Evolutionary conservation across 2,888 invertebrate genomes (phyloP).

Genomic region (Ophion costatus): DNA sequence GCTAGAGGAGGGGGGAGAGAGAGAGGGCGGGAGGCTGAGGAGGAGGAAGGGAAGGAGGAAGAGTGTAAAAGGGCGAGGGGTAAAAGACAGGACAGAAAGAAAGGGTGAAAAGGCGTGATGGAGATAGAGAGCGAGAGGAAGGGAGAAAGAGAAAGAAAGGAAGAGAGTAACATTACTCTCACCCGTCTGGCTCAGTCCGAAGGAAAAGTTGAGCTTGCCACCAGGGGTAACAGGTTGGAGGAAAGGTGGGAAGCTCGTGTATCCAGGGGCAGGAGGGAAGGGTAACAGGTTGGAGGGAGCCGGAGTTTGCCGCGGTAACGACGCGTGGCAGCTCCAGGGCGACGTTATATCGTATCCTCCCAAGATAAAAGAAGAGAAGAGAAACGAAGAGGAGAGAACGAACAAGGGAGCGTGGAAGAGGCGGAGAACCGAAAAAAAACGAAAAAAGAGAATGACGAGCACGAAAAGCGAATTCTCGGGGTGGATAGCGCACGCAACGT

Average conservation of each 20-base stretch:
- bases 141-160: slow-evolving; percentile 10
- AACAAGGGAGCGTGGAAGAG: neutral
- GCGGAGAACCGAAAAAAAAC: neutral
- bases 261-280: slow-evolving; percentile 12
- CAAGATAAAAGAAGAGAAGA: neutral
- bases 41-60: neutral
- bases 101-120: too few relatives aligned
- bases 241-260: neutral
- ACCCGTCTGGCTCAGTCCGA: slow-evolving; percentile 48
- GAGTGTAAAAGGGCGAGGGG: too few relatives aligned
- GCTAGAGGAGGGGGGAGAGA: neutral
- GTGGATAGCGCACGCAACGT: slow-evolving; percentile 34
- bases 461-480: slow-evolving; percentile 9
- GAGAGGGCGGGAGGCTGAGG: slow-evolving; percentile 4
- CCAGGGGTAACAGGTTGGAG: slow-evolving; percentile 60
- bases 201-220: slow-evolving; percentile 57
- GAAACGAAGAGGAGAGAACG: slow-evolving; percentile 6
- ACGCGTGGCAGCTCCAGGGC: slow-evolving; percentile 55
- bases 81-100: too few relatives aligned
- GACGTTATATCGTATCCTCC: slow-evolving; percentile 35
- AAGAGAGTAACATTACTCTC: slow-evolving; percentile 53
- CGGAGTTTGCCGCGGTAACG: slow-evolving; percentile 57
- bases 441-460: neutral
- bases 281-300: slow-evolving; percentile 39
- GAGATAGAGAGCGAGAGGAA: slow-evolving; percentile 4